A percentile compares a stretch with the other conserved stretches of the same genome.
phyloP scores from a whole-genome alignment of 2,888 invertebrate species.

The Agrochola lychnidis region DNA sequence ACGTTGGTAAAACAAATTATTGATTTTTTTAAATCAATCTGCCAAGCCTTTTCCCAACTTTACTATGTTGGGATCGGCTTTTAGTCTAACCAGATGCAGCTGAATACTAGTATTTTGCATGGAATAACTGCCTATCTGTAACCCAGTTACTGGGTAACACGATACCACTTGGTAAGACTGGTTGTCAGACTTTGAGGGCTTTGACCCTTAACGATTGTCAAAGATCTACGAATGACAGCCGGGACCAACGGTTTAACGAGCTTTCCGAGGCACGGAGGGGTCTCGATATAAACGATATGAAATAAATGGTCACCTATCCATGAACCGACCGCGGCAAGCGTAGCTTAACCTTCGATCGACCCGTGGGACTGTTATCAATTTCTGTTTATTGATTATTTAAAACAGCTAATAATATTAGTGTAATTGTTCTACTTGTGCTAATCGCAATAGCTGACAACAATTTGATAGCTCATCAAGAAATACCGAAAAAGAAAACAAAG shows the following conservation, averaged over 20 bases:
- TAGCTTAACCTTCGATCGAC: no score
- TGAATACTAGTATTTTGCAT: no score
- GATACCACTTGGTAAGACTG: not conserved
- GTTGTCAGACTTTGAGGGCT: no score
- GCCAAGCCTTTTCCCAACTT: not conserved
- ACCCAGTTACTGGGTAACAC: not conserved
- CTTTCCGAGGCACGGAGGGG: no score
- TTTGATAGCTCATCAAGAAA: not conserved
- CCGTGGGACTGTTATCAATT: no score
- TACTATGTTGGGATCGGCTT: not conserved
- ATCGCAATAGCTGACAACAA: not conserved
- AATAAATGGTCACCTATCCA: no score
- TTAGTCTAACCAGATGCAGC: not conserved
- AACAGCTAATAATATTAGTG: not conserved
- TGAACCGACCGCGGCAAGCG: no score
- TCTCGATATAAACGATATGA: no score
- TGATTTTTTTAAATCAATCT: not conserved
- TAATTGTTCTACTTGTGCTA: not conserved
- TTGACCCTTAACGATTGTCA: not conserved
- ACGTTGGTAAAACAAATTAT: not conserved
- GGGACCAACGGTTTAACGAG: not conserved
- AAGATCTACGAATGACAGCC: not conserved
- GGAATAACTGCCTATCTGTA: not conserved
- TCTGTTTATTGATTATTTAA: no score
- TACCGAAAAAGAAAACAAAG: no score